Percentiles rank a stretch among this genome's conserved stretches.
phyloP scores from a whole-genome alignment of 1,140 invertebrate genomes.

The Heliconius melpomene region DNA sequence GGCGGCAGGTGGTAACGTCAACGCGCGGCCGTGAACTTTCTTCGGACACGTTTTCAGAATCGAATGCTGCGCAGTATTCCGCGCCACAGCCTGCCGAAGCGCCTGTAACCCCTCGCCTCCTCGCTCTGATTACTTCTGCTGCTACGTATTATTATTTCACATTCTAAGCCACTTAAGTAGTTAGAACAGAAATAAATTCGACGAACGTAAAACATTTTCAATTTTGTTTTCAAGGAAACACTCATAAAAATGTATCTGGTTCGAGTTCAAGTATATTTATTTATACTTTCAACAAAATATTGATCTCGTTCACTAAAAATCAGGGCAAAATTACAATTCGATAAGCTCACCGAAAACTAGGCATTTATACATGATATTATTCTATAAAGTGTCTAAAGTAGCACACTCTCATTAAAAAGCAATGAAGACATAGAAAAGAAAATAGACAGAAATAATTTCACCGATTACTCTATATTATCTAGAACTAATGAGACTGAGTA shows the following conservation, averaged over 20 bases:
- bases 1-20: slow-evolving; percentile 67
- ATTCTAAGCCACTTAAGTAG: background rate
- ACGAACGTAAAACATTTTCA: background rate
- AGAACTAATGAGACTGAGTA: slow-evolving; percentile 58
- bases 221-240: slow-evolving; percentile 33
- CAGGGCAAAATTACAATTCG: slow-evolving; percentile 46
- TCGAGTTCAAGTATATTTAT: slow-evolving; percentile 61
- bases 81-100: slow-evolving; percentile 45
- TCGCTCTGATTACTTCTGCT: slow-evolving; percentile 15
- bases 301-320: slow-evolving; percentile 49
- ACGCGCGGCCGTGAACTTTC: slow-evolving; percentile 80
- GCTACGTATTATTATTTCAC: slow-evolving; percentile 11
- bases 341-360: background rate
- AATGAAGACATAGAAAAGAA: slow-evolving; percentile 29
- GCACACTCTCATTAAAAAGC: background rate
- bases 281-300: slow-evolving; percentile 49
- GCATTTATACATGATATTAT: background rate
- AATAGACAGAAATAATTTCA: slow-evolving; percentile 4
- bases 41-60: slow-evolving; percentile 79
- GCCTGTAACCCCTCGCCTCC: slow-evolving; percentile 31
- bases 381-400: background rate
- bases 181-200: background rate
- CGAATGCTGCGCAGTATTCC: slow-evolving; percentile 76
- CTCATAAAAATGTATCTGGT: slow-evolving; percentile 71
- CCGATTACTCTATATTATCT: slow-evolving; percentile 46